phyloP scores from a whole-genome alignment of 2,888 invertebrate species.

The Dasysyrphus albostriatus region DNA sequence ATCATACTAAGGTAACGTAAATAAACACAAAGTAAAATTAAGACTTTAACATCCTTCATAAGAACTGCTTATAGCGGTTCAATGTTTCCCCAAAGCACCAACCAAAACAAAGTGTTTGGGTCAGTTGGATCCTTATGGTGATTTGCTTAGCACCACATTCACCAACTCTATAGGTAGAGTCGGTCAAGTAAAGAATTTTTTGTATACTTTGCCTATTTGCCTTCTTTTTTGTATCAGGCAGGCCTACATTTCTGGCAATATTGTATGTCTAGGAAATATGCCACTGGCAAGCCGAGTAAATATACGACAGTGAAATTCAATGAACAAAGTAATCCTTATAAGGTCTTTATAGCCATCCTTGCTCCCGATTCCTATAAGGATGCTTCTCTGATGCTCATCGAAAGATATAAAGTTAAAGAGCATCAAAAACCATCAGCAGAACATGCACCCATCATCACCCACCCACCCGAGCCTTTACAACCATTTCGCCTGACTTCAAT shows the following conservation, averaged over 20 bases:
- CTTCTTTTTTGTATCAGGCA: not conserved
- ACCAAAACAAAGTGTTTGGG: conserved; percentile 28
- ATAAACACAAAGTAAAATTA: not conserved
- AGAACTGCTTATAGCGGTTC: conserved; percentile 1
- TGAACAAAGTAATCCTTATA: conserved; percentile 41
- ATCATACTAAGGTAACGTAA: no score
- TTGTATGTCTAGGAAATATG: conserved; percentile 37
- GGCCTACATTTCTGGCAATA: not conserved
- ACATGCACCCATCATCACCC: conserved; percentile 17
- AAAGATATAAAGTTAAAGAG: conserved; percentile 40
- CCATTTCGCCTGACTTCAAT: conserved; percentile 4
- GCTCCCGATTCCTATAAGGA: conserved; percentile 45
- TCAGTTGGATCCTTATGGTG: conserved; percentile 44
- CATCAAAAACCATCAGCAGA: conserved; percentile 9
- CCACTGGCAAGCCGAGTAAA: conserved; percentile 22
- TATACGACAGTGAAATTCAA: conserved; percentile 8
- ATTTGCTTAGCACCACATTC: not conserved
- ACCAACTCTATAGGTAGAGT: not conserved
- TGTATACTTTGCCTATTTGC: not conserved
- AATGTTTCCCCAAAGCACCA: conserved; percentile 46
- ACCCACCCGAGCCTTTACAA: not conserved
- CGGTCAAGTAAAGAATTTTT: conserved; percentile 7
- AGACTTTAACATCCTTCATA: not conserved
- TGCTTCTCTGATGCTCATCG: conserved; percentile 46
- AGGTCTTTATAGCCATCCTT: conserved; percentile 47